Conservation (phyloP, 2,113 vertebrate species). For the Grus americana region DNA sequence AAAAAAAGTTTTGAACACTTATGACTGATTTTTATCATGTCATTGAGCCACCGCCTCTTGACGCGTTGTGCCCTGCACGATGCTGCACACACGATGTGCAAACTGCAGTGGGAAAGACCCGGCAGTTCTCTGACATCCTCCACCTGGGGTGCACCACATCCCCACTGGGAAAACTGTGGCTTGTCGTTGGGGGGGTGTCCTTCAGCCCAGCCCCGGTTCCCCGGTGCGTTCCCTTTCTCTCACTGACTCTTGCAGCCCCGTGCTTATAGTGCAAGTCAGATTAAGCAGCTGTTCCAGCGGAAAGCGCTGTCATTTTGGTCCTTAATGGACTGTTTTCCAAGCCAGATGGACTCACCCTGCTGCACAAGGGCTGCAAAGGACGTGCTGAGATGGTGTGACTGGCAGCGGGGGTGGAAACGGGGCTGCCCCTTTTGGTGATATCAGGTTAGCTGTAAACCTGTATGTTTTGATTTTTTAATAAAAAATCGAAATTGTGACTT, state of each 20-base stretch:
- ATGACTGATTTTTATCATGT: background rate
- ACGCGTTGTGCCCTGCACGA: accelerated
- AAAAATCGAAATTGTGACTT: background rate
- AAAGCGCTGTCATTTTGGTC: background rate
- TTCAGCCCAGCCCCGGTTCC: background rate
- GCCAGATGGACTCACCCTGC: background rate
- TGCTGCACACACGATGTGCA: accelerated
- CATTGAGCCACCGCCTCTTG: accelerated
- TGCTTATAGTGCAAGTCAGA: background rate
- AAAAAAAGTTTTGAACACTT: background rate
- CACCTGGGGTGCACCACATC: accelerated
- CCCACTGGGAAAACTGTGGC: accelerated
- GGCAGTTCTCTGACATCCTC: accelerated
- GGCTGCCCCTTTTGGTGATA: background rate
- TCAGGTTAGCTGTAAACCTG: background rate
- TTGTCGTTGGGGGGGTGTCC: background rate
- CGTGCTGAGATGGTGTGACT: accelerated
- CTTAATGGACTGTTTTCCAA: background rate
- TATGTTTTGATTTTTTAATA: background rate
- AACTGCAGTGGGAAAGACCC: background rate
- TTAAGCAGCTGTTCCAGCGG: background rate
- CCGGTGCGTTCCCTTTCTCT: background rate
- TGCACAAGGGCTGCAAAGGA: background rate
- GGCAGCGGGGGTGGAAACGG: accelerated
- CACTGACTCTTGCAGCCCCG: background rate